Conservation (phyloP, 2,797 vertebrate genomes). For the Falco columbarius region DNA sequence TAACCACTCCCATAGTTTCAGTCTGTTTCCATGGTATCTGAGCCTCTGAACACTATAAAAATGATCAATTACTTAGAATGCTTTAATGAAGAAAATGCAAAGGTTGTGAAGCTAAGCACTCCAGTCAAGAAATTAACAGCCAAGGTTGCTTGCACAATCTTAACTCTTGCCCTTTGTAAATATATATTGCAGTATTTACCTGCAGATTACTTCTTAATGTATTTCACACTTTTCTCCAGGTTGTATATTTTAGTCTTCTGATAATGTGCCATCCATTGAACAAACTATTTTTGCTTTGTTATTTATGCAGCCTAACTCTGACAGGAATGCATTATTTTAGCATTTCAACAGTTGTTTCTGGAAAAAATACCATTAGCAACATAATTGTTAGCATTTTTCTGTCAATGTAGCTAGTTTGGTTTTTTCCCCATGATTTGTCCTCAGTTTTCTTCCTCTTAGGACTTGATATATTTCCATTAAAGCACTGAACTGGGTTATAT, state of each 20-base stretch:
- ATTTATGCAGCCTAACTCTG: background rate
- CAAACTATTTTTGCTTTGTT: background rate
- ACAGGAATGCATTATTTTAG: background rate
- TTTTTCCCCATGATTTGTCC: background rate
- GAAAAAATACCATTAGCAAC: background rate
- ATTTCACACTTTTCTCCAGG: background rate
- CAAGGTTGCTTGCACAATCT: background rate
- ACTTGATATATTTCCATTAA: background rate
- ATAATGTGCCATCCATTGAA: background rate
- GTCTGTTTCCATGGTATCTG: constrained; percentile 36
- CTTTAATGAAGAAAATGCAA: constrained; percentile 43
- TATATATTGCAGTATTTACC: background rate
- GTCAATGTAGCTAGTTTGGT: background rate
- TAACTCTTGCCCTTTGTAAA: constrained; percentile 1
- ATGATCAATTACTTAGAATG: constrained; percentile 14
- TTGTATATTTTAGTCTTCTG: background rate
- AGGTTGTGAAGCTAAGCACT: constrained; percentile 33
- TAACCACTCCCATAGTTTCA: background rate
- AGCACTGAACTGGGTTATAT: background rate
- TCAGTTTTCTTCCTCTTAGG: background rate
- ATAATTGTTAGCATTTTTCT: background rate
- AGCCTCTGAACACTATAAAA: constrained; percentile 30
- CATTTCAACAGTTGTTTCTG: background rate
- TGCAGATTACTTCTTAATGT: background rate
- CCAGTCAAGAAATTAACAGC: constrained; percentile 41